Evolutionary conservation across 2,113 vertebrate species (phyloP).

Genomic region (Haemorhous mexicanus): DNA sequence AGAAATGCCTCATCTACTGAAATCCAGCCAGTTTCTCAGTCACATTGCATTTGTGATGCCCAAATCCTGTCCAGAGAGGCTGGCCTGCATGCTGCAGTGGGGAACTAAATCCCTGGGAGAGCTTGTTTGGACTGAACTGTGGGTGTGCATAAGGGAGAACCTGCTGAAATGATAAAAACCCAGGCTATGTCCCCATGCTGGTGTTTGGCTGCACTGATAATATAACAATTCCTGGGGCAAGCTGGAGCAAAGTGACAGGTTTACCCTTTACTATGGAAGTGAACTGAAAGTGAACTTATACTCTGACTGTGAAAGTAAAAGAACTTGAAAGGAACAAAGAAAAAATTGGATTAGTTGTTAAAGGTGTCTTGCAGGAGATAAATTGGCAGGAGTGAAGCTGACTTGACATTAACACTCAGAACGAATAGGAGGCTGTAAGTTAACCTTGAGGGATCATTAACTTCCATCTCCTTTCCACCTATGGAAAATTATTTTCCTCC

Average conservation of each 20-base stretch:
- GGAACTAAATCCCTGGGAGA: background rate
- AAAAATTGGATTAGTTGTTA: background rate
- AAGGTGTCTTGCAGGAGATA: background rate
- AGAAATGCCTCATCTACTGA: background rate
- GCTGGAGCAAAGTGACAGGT: background rate
- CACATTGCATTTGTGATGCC: background rate
- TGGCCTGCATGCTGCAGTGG: background rate
- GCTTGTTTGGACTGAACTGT: background rate
- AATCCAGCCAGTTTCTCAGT: background rate
- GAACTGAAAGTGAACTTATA: background rate
- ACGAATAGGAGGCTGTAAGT: background rate
- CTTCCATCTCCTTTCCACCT: background rate
- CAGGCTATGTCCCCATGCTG: background rate
- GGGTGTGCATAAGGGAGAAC: background rate
- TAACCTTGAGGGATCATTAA: constrained; percentile 4
- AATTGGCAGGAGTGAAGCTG: background rate
- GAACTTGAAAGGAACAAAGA: background rate
- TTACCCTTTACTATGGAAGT: background rate
- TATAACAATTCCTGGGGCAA: background rate
- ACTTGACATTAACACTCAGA: background rate
- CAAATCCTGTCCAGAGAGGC: background rate
- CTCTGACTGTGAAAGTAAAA: background rate
- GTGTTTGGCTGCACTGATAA: background rate
- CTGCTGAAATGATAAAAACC: background rate
- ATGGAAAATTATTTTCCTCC: background rate